Percentiles rank a stretch among this genome's conserved stretches.
These are phyloP conservation scores for Phrynosoma blainvillii DNA, from an alignment of 2,113 vertebrate species.

Conservation along the genomic window DNA sequence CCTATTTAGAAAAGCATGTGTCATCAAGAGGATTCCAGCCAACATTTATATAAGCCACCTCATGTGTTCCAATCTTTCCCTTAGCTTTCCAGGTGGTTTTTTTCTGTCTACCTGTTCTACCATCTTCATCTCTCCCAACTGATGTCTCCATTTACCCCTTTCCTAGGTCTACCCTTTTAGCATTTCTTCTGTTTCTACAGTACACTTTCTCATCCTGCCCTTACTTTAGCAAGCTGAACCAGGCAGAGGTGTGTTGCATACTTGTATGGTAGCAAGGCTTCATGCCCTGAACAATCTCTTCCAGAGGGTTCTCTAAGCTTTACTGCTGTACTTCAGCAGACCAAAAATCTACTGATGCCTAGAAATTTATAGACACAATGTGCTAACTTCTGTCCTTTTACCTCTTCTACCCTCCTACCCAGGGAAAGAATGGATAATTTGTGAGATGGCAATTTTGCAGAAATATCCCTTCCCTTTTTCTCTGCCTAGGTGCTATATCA, in stretches of 20 bases:
- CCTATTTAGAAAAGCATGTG: too few species aligned
- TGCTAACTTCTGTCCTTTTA: background rate
- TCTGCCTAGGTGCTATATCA: background rate
- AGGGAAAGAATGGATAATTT: background rate
- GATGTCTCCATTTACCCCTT: background rate
- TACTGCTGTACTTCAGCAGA: background rate
- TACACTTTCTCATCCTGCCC: background rate
- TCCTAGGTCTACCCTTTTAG: background rate
- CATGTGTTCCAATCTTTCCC: background rate
- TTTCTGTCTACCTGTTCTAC: background rate
- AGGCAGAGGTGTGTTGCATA: background rate
- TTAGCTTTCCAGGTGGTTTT: background rate
- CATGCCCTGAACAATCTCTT: background rate
- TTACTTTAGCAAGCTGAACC: background rate
- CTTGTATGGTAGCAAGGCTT: background rate
- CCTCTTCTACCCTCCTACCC: too few species aligned
- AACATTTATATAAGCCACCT: background rate
- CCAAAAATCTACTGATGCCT: background rate
- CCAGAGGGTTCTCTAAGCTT: background rate
- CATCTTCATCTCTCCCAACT: background rate
- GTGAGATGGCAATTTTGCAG: background rate
- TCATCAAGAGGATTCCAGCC: too few species aligned
- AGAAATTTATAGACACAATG: background rate
- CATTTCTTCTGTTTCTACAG: background rate
- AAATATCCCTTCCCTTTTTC: background rate